These are phyloP conservation scores for Picus viridis DNA, from an alignment of 2,797 vertebrate species.

Conservation along the genomic window DNA sequence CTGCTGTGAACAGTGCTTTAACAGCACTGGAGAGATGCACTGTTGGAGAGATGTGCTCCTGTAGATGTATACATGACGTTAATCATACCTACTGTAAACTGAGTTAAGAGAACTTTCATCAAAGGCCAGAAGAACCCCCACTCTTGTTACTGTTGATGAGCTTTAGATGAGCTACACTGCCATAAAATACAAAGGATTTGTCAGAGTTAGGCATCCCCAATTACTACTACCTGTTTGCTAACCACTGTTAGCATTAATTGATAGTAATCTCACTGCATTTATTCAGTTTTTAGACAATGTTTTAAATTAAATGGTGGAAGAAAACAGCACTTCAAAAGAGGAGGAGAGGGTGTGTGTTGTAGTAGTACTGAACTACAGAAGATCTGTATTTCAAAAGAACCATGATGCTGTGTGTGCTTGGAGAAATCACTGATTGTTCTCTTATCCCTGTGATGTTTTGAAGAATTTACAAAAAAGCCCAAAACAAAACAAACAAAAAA, in stretches of 20 bases:
- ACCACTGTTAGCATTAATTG: neutral
- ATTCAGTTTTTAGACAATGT: neutral
- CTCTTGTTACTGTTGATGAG: neutral
- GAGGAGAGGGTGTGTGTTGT: neutral
- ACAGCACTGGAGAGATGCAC: neutral
- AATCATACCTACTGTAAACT: neutral
- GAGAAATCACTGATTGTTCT: constrained; percentile 27
- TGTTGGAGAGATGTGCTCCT: neutral
- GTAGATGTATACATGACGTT: neutral
- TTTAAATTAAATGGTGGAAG: constrained; percentile 4
- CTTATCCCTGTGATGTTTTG: neutral
- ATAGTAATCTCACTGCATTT: neutral
- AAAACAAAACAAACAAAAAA: neutral
- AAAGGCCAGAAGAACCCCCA: neutral
- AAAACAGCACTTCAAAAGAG: neutral
- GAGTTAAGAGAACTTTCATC: neutral
- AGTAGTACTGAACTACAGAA: neutral
- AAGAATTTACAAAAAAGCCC: neutral
- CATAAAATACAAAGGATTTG: neutral
- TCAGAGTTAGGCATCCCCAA: neutral
- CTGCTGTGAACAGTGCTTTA: neutral
- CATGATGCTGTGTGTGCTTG: neutral
- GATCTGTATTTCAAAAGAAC: constrained; percentile 16
- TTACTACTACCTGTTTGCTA: neutral
- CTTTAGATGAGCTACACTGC: neutral